Conservation (phyloP, 2,797 vertebrate species). For the Prunella strophiata region DNA sequence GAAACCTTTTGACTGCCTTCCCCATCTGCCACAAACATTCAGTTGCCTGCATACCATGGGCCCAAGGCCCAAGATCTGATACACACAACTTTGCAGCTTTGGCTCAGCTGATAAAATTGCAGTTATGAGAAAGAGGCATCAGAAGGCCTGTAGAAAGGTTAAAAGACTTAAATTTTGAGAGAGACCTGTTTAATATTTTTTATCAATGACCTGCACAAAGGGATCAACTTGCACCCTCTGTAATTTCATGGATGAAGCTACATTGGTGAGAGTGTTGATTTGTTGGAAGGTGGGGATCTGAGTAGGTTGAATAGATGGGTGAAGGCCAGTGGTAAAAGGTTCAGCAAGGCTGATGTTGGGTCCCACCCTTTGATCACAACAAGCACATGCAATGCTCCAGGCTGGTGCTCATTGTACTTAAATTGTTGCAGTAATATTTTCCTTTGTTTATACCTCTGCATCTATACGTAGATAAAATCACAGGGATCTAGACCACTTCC, state of each 20-base stretch:
- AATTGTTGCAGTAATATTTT: background rate
- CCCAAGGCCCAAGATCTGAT: background rate
- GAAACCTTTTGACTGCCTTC: background rate
- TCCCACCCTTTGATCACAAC: background rate
- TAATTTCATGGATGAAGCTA: background rate
- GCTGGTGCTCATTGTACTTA: background rate
- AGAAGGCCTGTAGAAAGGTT: background rate
- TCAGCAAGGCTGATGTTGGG: background rate
- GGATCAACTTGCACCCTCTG: fast-evolving
- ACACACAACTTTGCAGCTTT: background rate
- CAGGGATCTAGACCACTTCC: background rate
- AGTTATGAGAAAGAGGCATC: background rate
- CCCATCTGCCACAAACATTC: background rate
- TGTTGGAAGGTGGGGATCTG: background rate
- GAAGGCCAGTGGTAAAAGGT: background rate
- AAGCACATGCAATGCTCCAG: background rate
- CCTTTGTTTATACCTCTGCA: background rate
- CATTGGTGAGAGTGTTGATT: background rate
- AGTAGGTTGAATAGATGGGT: background rate
- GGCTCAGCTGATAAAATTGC: background rate
- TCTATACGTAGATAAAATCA: background rate
- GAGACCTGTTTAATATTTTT: background rate
- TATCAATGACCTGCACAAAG: background rate
- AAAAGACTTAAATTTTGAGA: background rate
- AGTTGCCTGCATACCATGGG: background rate